Conservation (phyloP, 2,797 vertebrate genomes). For the Hozukius guyotensis region DNA sequence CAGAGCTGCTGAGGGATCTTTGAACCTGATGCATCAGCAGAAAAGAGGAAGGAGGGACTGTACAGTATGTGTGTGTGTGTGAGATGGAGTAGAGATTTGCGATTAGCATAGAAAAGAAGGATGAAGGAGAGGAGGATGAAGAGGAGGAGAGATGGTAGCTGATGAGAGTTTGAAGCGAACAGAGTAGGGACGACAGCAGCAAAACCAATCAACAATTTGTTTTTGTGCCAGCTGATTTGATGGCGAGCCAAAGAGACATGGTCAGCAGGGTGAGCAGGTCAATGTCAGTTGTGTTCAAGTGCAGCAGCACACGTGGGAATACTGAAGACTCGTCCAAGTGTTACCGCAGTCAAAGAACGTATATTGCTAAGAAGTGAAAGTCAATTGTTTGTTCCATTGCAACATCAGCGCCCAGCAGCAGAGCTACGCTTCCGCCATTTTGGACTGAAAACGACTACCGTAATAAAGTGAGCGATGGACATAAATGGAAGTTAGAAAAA, state of each 20-base stretch:
- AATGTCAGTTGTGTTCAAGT: background rate
- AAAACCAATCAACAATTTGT: background rate
- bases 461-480: too few species aligned
- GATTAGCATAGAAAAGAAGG: background rate
- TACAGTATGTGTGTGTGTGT: background rate
- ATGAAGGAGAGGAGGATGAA: conserved; percentile 1
- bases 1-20: conserved; percentile 49
- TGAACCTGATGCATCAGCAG: conserved; percentile 70
- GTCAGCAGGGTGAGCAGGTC: too few species aligned
- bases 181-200: background rate
- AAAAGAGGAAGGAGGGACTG: conserved; percentile 3
- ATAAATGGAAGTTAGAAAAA: too few species aligned
- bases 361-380: fast-evolving
- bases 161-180: background rate
- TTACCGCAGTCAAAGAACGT: background rate
- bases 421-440: too few species aligned
- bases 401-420: too few species aligned
- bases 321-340: background rate
- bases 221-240: background rate
- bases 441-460: too few species aligned
- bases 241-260: background rate
- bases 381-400: too few species aligned
- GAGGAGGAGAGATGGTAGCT: background rate
- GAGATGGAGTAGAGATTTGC: background rate
- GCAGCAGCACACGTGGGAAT: background rate